Evolutionary conservation across 2,797 vertebrate genomes (phyloP), one percentile per base, ranked within the genome.

Genomic region (Lithobates pipiens): DNA sequence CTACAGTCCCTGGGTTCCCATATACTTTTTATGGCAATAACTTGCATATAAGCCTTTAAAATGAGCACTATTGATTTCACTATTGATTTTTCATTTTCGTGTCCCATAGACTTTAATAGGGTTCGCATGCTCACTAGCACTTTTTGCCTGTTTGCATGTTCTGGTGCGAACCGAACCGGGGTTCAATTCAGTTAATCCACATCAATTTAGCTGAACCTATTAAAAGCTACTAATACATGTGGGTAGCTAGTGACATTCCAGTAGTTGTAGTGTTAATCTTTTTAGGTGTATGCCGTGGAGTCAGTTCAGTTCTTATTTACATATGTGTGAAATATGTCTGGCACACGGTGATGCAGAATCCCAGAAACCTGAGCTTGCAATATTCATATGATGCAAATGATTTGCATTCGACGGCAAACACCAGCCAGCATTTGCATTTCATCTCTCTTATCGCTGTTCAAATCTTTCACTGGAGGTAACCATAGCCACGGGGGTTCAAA

Each of bases 401-500:
- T 50, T 76, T 75, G 61, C 57, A 61, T 83, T 76, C 44, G 61
- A 42, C 15, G 57, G 85, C 69, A 83, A 68, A 69, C 76, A 78
- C 32, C 34, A 25, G 46, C 39, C 32, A 68, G 23, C 54, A 82
- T 86, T 86, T 72, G 39, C 85, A 86, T 86, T 78, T 82, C 44
- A 32, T 77, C 16, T 86, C 85, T 79, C 57, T 83, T 67, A 86
- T 78, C 80, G 10, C 70, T 74, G 69, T 77, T 83, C 70, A 83
- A 29, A 83, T 86, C 75, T 83, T 78, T 83, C 70, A 78, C 80
- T 57, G 25, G 69, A 78, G 76, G 85, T 83, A 86, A 83, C 75
- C 57, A 79, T 73, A 86, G 85, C 80, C 80, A 83, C 80, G 32
- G 85, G 85, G 80, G 67, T 86, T 83, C 85, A 83, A 86, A 83